phyloP scores from a whole-genome alignment of 2,113 vertebrate genomes.

The Peucedramus taeniatus region DNA sequence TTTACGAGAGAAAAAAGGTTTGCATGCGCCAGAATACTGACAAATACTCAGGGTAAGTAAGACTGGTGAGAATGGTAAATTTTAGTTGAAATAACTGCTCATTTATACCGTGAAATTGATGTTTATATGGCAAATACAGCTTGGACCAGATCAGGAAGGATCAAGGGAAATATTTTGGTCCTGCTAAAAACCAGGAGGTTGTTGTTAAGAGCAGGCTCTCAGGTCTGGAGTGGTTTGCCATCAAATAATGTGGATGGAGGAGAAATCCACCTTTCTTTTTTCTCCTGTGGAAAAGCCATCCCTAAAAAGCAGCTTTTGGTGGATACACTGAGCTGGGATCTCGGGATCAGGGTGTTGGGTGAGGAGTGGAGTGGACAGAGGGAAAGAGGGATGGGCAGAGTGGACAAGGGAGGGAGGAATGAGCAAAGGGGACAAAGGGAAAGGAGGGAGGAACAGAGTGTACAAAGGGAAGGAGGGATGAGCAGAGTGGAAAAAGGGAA shows the following conservation, averaged over 20 bases:
- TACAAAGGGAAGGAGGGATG: too few species aligned
- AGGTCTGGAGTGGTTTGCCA: not conserved
- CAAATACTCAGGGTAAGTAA: not conserved
- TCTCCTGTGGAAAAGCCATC: not conserved
- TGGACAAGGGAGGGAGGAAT: not conserved
- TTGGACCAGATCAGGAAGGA: not conserved
- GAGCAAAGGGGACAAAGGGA: not conserved
- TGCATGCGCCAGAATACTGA: not conserved
- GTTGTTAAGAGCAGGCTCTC: not conserved
- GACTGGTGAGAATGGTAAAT: not conserved
- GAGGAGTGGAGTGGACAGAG: too few species aligned
- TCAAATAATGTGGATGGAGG: not conserved
- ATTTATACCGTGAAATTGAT: not conserved
- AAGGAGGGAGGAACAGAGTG: too few species aligned
- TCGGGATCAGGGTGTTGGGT: fast-evolving
- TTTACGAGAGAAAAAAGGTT: not conserved
- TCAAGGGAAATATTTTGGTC: not conserved
- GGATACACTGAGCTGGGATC: not conserved
- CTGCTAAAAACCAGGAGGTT: not conserved
- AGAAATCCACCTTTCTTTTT: not conserved
- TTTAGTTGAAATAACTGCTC: not conserved
- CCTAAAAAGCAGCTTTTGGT: not conserved
- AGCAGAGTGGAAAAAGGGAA: fast-evolving
- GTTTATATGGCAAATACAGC: not conserved
- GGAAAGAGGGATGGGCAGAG: not conserved